Conservation (phyloP, 2,888 invertebrate genomes). For the Drosophila stalkeri region DNA sequence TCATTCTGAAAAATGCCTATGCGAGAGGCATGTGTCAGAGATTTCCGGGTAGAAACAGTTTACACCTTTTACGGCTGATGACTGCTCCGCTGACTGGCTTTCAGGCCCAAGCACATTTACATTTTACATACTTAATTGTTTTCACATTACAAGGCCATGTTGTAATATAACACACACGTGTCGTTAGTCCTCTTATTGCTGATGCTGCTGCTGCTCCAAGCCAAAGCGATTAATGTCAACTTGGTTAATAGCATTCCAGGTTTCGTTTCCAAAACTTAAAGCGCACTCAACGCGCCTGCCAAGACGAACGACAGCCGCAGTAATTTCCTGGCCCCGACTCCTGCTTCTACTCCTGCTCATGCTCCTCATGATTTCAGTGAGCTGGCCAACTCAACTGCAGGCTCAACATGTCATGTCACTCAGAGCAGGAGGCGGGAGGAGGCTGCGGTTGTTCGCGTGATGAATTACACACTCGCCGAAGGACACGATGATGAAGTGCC, state of each 20-base stretch:
- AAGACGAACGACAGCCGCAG: conserved; percentile 41
- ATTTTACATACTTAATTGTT: conserved; percentile 77
- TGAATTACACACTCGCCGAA: conserved; percentile 81
- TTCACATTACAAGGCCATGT: conserved; percentile 63
- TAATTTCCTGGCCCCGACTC: conserved; percentile 50
- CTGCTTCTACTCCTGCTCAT: background rate
- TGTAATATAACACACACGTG: conserved; percentile 48
- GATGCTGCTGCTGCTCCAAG: conserved; percentile 32
- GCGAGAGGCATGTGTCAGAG: conserved; percentile 17
- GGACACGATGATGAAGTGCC: conserved; percentile 80
- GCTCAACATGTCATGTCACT: conserved; percentile 77
- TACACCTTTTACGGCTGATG: conserved; percentile 1
- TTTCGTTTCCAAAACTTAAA: conserved; percentile 65
- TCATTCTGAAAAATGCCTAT: conserved; percentile 22
- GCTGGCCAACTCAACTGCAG: conserved; percentile 65
- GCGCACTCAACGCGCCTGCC: conserved; percentile 39
- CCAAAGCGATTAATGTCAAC: conserved; percentile 79
- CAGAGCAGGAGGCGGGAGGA: conserved; percentile 7
- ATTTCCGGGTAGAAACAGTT: conserved; percentile 6
- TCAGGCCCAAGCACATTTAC: conserved; percentile 51
- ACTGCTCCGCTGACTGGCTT: conserved; percentile 2
- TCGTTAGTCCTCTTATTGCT: background rate
- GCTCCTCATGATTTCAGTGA: background rate
- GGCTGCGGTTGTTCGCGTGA: conserved; percentile 81
- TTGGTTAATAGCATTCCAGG: conserved; percentile 78